Conservation (phyloP, 2,113 vertebrate species). For the Nanorana parkeri region DNA sequence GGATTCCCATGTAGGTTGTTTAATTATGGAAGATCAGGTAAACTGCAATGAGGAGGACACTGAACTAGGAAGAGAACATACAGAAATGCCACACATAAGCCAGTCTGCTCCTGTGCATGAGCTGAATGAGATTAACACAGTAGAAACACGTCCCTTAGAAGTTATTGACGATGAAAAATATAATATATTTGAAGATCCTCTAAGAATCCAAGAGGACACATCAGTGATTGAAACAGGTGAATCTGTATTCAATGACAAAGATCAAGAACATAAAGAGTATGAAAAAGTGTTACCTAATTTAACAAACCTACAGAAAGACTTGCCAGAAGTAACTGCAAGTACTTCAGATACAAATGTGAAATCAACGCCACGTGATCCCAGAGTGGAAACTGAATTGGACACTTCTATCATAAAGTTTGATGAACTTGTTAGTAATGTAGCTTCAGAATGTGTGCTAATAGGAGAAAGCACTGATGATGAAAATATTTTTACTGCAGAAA, state of each 20-base stretch:
- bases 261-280: neutral
- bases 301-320: neutral
- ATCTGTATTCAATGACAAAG: neutral
- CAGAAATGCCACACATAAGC: neutral
- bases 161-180: neutral
- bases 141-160: neutral
- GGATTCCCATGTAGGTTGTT: neutral
- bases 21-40: neutral
- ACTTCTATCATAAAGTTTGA: neutral
- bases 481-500: neutral
- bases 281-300: neutral
- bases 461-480: neutral
- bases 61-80: neutral
- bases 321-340: neutral
- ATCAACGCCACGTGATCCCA: neutral
- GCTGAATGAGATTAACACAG: neutral
- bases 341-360: conserved; percentile 6
- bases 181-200: neutral
- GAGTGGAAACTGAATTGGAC: neutral
- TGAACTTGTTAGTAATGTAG: neutral
- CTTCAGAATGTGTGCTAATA: neutral
- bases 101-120: neutral
- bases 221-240: neutral
- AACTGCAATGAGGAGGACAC: neutral
- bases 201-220: neutral